phyloP scores from a whole-genome alignment of 2,888 invertebrate species.

The Cinara cedri region DNA sequence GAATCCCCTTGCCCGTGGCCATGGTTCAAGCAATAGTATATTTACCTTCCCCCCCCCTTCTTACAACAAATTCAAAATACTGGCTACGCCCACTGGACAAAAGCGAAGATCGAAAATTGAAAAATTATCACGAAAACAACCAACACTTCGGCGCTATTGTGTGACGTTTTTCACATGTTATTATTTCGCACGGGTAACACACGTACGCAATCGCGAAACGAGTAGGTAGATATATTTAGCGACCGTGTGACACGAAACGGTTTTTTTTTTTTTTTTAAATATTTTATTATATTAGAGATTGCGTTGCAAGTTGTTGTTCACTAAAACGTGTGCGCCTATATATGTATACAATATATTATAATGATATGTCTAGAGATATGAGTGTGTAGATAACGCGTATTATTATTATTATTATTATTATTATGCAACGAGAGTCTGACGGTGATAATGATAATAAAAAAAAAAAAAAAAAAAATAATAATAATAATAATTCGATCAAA shows the following conservation, averaged over 20 bases:
- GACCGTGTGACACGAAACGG: constrained; percentile 7
- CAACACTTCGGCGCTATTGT: too few relatives aligned
- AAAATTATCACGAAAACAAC: background rate
- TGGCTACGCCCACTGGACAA: too few relatives aligned
- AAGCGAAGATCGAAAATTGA: background rate
- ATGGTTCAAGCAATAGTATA: too few relatives aligned
- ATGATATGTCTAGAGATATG: constrained; percentile 23
- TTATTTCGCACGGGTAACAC: background rate
- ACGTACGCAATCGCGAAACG: too few relatives aligned
- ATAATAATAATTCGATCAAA: background rate
- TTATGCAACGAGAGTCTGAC: background rate
- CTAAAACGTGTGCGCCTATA: background rate
- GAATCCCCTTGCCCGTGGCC: too few relatives aligned
- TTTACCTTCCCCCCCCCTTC: too few relatives aligned
- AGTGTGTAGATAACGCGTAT: background rate
- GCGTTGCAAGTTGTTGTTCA: background rate
- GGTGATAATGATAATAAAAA: background rate
- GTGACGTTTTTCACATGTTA: background rate
- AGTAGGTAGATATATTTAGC: too few relatives aligned
- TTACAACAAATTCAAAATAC: too few relatives aligned
- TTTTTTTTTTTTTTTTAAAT: background rate
- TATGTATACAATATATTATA: too few relatives aligned
- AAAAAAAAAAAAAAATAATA: too few relatives aligned
- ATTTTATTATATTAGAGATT: background rate
- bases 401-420: constrained; percentile 5